phyloP scores from a whole-genome alignment of 2,113 vertebrate species.

The Cynopterus brachyotis region DNA sequence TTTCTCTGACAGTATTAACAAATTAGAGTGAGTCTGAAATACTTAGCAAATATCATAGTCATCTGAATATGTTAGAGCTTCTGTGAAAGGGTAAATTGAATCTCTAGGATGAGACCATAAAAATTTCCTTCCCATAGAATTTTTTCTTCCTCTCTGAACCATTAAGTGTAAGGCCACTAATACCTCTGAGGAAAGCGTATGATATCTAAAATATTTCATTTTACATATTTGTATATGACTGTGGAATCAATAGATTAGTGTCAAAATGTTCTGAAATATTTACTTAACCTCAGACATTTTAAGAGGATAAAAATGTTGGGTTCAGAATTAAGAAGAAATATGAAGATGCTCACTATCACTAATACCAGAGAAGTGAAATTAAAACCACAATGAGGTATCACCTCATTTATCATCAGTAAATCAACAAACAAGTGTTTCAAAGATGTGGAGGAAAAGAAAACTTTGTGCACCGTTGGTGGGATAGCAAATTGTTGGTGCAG shows the following conservation, averaged over 20 bases:
- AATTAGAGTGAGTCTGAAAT: not conserved
- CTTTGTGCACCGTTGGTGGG: too few relatives aligned
- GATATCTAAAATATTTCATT: not conserved
- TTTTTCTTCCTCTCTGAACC: not conserved
- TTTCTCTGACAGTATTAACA: not conserved
- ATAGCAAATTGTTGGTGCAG: too few relatives aligned
- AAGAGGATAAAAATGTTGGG: not conserved
- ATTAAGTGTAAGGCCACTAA: not conserved
- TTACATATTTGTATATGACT: not conserved
- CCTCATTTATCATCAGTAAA: too few relatives aligned
- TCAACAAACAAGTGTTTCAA: too few relatives aligned
- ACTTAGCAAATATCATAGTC: not conserved
- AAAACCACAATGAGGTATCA: too few relatives aligned
- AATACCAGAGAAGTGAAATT: too few relatives aligned
- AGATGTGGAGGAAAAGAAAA: too few relatives aligned
- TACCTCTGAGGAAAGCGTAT: not conserved
- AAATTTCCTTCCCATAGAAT: not conserved
- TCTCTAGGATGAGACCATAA: not conserved
- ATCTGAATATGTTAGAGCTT: not conserved
- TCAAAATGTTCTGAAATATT: slow-evolving; percentile 20
- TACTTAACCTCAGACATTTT: slow-evolving; percentile 31
- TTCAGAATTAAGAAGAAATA: slow-evolving; percentile 34
- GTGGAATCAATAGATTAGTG: not conserved
- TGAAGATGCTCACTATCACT: too few relatives aligned
- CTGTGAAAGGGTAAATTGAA: not conserved